A percentile compares a stretch with the other conserved stretches of the same genome.
Evolutionary conservation across 1,140 invertebrate genomes (phyloP).

Genomic region (Macrobrachium nipponense): DNA sequence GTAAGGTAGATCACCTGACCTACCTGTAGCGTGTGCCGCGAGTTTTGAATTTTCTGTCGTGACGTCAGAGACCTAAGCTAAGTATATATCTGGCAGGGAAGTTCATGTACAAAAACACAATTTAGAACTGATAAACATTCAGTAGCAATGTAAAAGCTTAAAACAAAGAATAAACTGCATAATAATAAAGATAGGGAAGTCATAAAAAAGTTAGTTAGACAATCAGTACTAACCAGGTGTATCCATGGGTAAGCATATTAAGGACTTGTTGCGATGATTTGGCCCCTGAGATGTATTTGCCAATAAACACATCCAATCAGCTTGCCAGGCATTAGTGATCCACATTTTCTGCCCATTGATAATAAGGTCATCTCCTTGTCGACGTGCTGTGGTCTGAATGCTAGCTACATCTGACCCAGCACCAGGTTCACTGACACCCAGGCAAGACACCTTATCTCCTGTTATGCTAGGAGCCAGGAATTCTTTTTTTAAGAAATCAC

Average conservation of each 20-base stretch:
- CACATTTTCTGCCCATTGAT: constrained; percentile 75
- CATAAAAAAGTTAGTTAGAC: not conserved
- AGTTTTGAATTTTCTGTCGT: no score
- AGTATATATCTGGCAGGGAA: no score
- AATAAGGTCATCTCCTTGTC: constrained; percentile 70
- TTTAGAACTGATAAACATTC: no score
- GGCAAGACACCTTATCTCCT: constrained; percentile 73
- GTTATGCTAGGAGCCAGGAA: constrained; percentile 73
- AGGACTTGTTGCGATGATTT: constrained; percentile 73
- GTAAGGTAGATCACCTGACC: no score
- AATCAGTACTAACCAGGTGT: constrained; percentile 68
- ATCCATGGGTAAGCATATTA: constrained; percentile 75
- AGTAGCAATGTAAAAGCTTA: no score
- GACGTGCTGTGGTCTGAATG: constrained; percentile 69
- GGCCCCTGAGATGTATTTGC: constrained; percentile 71
- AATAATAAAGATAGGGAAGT: no score
- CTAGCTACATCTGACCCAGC: constrained; percentile 75
- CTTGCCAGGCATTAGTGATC: constrained; percentile 73
- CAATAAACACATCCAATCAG: constrained; percentile 76
- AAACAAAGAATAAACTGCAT: no score
- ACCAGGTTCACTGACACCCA: constrained; percentile 74
- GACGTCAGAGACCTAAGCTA: no score
- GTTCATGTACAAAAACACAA: no score
- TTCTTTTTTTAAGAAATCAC: constrained; percentile 65
- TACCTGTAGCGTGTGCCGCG: no score